Evolutionary conservation across 2,113 vertebrate genomes (phyloP), one percentile per base, ranked within the genome.

Genomic region (Pelobates fuscus): DNA sequence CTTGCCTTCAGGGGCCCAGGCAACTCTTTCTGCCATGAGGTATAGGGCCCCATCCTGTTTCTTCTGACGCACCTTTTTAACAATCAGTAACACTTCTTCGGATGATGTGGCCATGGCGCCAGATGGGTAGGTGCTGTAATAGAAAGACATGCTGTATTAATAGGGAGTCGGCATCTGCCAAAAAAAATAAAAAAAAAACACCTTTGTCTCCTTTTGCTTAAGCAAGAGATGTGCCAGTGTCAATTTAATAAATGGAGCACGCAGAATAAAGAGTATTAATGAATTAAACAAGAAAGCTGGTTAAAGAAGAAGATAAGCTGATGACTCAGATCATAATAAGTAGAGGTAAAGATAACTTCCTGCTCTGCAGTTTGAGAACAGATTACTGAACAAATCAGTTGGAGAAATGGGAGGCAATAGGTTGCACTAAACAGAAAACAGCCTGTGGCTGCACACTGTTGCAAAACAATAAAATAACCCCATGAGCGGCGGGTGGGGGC

Each of bases 31-130:
- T 5, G 97, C 95, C 97, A 99, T 99, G 71, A 99, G 91, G 82
- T 98, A 99, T 0, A 99, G 91, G 1, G 96, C 96, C 37, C 97
- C 97, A 80, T 99, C 97, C 83, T 99, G 97, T 84, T 99, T 99
- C 89, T 93, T 97, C 80, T 98, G 96, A 21, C 96, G 96, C 12
- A 99, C 97, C 78, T 93, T 97, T 86, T 98, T 98, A 44, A 99
- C 89, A 66, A 98, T 95, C 83, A 99, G 83, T 80, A 99, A 82
- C 80, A 99, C 97, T 88, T 99, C 97, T 86, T 99, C 97, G 57
- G 97, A 99, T 52, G 96, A 94, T 0, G 97, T 95, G 75, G 96
- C 92, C 97, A 99, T 99, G 80, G 82, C 82, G 84, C 30, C 24
- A 74, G 75, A 78, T 20, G 6, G 67, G 5, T 11, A 81, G 67